Conservation (phyloP, 2,113 vertebrate species). For the Sisor rabdophorus region DNA sequence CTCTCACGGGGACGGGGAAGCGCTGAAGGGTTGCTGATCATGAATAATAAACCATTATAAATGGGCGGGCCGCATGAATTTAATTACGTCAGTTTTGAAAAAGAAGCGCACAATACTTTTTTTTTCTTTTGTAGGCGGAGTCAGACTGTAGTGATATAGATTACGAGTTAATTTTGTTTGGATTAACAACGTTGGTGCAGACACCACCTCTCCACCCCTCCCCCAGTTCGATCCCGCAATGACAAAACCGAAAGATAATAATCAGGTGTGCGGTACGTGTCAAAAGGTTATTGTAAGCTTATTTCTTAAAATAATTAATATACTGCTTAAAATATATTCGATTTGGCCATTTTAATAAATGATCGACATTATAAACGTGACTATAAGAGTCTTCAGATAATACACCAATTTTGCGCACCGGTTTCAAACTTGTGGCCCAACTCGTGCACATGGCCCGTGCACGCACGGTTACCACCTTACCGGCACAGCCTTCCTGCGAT, state of each 20-base stretch:
- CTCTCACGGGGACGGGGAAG: conserved; percentile 66
- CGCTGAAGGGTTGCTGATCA: conserved; percentile 52
- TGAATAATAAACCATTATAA: background rate
- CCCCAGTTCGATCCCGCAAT: no score
- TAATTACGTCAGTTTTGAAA: conserved; percentile 38
- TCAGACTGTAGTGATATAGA: background rate
- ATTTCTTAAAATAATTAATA: background rate
- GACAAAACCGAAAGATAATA: conserved; percentile 33
- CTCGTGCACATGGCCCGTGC: conserved; percentile 66
- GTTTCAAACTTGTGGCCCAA: conserved; percentile 4
- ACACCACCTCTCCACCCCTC: no score
- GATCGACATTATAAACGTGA: no score
- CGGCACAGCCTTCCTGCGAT: conserved; percentile 52
- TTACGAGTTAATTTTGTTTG: background rate
- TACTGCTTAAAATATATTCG: background rate
- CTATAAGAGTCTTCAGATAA: no score
- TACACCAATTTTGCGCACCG: no score
- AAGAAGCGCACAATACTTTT: background rate
- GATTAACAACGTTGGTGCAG: conserved; percentile 28
- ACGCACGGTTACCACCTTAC: conserved; percentile 67
- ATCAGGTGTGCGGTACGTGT: background rate
- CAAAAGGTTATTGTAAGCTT: background rate
- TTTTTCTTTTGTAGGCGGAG: background rate
- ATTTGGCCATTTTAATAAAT: no score
- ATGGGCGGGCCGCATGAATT: conserved; percentile 60